These are phyloP conservation scores for Timema podura DNA, from an alignment of 2,888 invertebrate genomes.

Conservation along the genomic window DNA sequence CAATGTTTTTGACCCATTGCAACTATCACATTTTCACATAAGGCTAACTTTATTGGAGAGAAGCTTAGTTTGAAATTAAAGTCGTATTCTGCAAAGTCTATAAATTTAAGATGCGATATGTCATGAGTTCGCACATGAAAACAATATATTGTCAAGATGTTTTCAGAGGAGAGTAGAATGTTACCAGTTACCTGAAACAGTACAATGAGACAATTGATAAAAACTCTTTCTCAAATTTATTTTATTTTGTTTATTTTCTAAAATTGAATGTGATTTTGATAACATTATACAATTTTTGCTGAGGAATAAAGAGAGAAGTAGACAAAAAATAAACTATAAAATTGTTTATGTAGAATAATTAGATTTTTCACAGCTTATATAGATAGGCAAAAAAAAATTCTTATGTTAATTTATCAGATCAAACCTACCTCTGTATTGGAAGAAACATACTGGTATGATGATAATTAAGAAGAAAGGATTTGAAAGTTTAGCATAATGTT, in stretches of 20 bases:
- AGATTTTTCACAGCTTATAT: too few relatives aligned
- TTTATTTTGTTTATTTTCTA: neutral
- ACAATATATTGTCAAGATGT: conserved; percentile 53
- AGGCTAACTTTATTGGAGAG: conserved; percentile 53
- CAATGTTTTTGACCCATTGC: conserved; percentile 58
- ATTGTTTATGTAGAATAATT: too few relatives aligned
- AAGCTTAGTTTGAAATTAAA: conserved; percentile 63
- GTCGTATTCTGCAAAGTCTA: conserved; percentile 65
- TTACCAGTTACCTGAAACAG: conserved; percentile 48
- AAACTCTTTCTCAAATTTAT: conserved; percentile 36
- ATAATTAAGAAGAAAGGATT: too few relatives aligned
- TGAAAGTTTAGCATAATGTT: too few relatives aligned
- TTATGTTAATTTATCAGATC: too few relatives aligned
- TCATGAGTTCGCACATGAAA: conserved; percentile 63
- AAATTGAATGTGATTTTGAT: too few relatives aligned
- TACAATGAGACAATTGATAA: conserved; percentile 33
- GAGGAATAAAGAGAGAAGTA: too few relatives aligned
- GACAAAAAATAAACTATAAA: too few relatives aligned
- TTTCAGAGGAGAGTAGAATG: conserved; percentile 46
- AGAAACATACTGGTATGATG: too few relatives aligned
- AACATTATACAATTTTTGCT: too few relatives aligned
- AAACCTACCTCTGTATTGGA: too few relatives aligned
- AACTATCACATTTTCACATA: conserved; percentile 66
- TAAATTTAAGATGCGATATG: conserved; percentile 61
- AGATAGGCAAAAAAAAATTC: too few relatives aligned